Percentiles rank a stretch among this genome's conserved stretches.
phyloP scores from a whole-genome alignment of 2,113 vertebrate species.

The Cebidichthys violaceus region DNA sequence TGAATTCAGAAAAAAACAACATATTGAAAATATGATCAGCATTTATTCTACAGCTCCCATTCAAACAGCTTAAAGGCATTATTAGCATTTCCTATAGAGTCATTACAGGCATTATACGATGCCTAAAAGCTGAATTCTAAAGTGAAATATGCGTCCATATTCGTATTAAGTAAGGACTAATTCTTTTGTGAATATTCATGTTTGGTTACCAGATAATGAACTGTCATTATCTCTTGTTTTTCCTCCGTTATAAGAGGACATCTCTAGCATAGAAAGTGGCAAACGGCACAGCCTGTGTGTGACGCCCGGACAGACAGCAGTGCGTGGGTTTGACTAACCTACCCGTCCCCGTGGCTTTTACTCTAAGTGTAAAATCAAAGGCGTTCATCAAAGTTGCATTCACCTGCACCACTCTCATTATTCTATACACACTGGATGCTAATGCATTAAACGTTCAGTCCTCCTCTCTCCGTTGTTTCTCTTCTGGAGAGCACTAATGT shows the following conservation, averaged over 20 bases:
- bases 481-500: conserved; percentile 38
- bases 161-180: neutral
- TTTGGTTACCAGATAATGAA: neutral
- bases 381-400: conserved; percentile 10
- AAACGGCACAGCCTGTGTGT: neutral
- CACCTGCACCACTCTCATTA: conserved; percentile 14
- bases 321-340: conserved; percentile 6
- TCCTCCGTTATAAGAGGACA: neutral
- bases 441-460: conserved; percentile 30
- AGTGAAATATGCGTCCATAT: neutral
- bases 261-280: neutral
- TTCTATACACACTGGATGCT: neutral
- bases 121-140: neutral
- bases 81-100: neutral
- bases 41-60: neutral
- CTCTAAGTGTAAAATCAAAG: conserved; percentile 32
- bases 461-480: conserved; percentile 16
- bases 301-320: neutral
- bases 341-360: conserved; percentile 2
- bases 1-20: neutral
- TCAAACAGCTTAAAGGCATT: neutral
- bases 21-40: neutral
- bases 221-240: neutral
- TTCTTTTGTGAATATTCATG: neutral
- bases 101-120: neutral